Percentiles rank a stretch among this genome's conserved stretches.
These are phyloP conservation scores for Asobara japonica DNA, from an alignment of 1,140 invertebrate species.

Conservation along the genomic window DNA sequence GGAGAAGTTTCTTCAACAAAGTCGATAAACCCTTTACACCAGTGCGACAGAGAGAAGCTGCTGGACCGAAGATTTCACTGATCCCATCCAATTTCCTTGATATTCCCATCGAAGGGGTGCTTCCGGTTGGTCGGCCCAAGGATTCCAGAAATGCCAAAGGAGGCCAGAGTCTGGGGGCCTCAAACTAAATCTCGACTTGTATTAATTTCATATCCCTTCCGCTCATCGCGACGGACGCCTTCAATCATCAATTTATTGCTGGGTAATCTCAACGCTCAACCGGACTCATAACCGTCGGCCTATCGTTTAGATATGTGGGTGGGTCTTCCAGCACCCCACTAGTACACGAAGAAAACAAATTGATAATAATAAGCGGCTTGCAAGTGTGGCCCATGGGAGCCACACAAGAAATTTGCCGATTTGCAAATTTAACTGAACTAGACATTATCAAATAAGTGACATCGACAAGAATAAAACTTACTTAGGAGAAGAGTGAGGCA, in stretches of 20 bases:
- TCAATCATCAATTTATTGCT: conserved; percentile 62
- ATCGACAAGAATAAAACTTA: too few relatives aligned
- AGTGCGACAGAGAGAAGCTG: neutral
- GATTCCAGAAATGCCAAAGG: conserved; percentile 59
- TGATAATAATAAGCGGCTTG: too few relatives aligned
- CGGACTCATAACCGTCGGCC: conserved; percentile 33
- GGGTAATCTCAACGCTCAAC: conserved; percentile 24
- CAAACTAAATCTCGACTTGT: conserved; percentile 42
- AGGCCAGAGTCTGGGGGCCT: conserved; percentile 40
- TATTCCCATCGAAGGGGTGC: conserved; percentile 60
- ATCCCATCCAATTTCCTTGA: conserved; percentile 63
- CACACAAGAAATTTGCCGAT: too few relatives aligned
- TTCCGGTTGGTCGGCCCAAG: conserved; percentile 61
- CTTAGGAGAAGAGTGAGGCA: too few relatives aligned
- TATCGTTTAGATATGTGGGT: conserved; percentile 56
- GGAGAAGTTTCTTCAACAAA: too few relatives aligned
- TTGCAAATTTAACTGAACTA: too few relatives aligned
- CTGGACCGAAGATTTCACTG: conserved; percentile 16
- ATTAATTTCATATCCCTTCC: conserved; percentile 64
- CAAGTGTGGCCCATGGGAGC: too few relatives aligned
- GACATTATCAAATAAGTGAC: too few relatives aligned
- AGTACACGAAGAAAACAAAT: too few relatives aligned
- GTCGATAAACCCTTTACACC: too few relatives aligned
- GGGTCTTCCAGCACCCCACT: conserved; percentile 51
- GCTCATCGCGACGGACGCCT: conserved; percentile 36